A percentile compares a stretch with the other conserved stretches of the same genome.
Conservation (phyloP, 2,113 vertebrate genomes). For the Chlorodrepanis virens region DNA sequence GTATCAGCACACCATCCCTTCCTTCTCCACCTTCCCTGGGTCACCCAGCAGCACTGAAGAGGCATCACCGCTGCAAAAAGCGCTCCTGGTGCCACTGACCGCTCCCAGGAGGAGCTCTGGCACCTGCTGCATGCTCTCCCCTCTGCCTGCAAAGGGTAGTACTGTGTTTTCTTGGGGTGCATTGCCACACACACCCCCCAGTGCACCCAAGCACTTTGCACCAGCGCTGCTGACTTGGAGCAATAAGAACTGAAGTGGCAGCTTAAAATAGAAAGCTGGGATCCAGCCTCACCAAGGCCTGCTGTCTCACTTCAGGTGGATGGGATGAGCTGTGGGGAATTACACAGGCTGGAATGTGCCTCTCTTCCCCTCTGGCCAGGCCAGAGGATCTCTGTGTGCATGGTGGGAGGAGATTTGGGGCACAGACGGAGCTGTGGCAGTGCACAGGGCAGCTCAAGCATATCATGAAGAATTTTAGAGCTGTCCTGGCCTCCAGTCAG, state of each 20-base stretch:
- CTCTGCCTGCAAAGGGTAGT: neutral
- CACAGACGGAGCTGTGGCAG: neutral
- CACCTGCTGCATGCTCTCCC: neutral
- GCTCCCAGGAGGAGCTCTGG: accelerated
- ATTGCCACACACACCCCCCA: accelerated
- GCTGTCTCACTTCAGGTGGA: neutral
- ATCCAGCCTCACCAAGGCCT: neutral
- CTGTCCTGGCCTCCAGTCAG: constrained; percentile 44
- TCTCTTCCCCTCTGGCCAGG: neutral
- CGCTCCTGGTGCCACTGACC: neutral
- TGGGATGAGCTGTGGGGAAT: neutral
- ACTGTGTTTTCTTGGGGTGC: neutral
- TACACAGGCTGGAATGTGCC: neutral
- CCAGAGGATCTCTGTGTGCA: neutral
- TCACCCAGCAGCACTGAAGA: accelerated
- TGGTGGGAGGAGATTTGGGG: neutral
- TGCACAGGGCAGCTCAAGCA: neutral
- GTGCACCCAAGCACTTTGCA: neutral
- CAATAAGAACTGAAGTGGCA: neutral
- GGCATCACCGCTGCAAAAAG: neutral
- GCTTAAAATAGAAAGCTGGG: neutral
- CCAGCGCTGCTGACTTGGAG: neutral
- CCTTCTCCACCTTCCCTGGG: accelerated
- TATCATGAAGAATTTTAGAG: neutral
- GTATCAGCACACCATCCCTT: neutral